A percentile compares a stretch with the other conserved stretches of the same genome.
Evolutionary conservation across 2,888 invertebrate genomes (phyloP).

Genomic region (Prenolepis imparis): DNA sequence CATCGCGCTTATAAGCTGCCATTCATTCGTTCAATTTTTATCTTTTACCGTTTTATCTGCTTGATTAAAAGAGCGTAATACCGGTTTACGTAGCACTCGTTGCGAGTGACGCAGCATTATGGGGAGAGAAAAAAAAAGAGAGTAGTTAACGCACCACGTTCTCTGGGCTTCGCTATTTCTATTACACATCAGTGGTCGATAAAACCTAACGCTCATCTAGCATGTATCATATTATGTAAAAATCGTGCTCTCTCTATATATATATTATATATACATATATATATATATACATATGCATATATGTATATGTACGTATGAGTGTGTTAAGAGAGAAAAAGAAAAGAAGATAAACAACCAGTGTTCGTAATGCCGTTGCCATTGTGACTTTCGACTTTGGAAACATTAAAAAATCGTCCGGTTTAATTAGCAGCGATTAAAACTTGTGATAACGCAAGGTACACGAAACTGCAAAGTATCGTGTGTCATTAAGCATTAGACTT

Average conservation of each 20-base stretch:
- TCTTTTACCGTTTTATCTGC: conserved; percentile 42
- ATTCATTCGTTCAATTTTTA: conserved; percentile 49
- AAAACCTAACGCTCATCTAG: conserved; percentile 44
- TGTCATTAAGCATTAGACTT: conserved; percentile 24
- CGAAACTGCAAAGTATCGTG: neutral
- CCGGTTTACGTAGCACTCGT: conserved; percentile 33
- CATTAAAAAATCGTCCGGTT: neutral
- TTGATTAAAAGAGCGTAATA: conserved; percentile 53
- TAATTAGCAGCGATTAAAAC: conserved; percentile 23
- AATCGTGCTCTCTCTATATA: neutral
- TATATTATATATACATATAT: neutral
- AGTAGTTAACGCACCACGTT: conserved; percentile 37
- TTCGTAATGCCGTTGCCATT: neutral
- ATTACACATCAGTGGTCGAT: conserved; percentile 52
- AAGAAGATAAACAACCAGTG: conserved; percentile 28
- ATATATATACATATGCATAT: too few species aligned
- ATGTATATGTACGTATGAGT: neutral
- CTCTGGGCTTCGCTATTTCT: conserved; percentile 35
- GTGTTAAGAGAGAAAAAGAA: neutral
- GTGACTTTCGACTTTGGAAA: conserved; percentile 21
- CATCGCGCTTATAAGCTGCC: neutral
- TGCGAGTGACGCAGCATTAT: neutral
- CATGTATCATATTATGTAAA: conserved; percentile 29
- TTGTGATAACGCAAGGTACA: conserved; percentile 12
- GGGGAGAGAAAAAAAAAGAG: conserved; percentile 3